These are phyloP conservation scores for Horisme vitalbata DNA, from an alignment of 2,888 invertebrate genomes.

Conservation along the genomic window DNA sequence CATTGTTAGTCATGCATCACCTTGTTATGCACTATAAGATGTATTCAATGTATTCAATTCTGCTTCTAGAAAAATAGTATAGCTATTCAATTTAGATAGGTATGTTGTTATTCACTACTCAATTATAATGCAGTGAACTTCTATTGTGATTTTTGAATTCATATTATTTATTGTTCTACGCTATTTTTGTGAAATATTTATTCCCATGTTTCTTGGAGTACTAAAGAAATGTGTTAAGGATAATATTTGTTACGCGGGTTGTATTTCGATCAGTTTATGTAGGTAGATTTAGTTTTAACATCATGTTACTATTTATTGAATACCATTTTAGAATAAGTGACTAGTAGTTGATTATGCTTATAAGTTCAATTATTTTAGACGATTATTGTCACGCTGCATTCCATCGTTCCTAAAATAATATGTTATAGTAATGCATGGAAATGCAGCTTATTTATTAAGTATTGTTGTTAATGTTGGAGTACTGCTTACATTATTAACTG, in stretches of 20 bases:
- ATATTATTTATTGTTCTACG: conserved; percentile 15
- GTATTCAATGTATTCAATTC: conserved; percentile 22
- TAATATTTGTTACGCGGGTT: conserved; percentile 30
- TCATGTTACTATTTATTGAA: conserved; percentile 58
- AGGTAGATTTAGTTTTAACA: conserved; percentile 40
- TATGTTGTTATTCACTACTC: conserved; percentile 23
- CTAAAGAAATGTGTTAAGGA: conserved; percentile 27
- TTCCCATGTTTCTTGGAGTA: conserved; percentile 26
- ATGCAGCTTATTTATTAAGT: conserved; percentile 29
- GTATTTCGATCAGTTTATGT: conserved; percentile 36
- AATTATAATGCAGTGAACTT: conserved; percentile 18
- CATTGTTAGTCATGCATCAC: conserved; percentile 23
- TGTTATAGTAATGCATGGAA: conserved; percentile 20
- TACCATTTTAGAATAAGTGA: conserved; percentile 48
- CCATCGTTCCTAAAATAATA: conserved; percentile 22
- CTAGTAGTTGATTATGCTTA: conserved; percentile 45
- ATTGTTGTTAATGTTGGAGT: conserved; percentile 27
- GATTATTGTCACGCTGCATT: conserved; percentile 33
- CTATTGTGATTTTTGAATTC: conserved; percentile 18
- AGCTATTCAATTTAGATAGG: conserved; percentile 30
- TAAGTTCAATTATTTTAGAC: conserved; percentile 40
- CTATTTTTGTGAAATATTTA: conserved; percentile 14
- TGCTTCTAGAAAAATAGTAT: conserved; percentile 25
- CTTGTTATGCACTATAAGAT: conserved; percentile 23
- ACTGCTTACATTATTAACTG: conserved; percentile 27